phyloP scores from a whole-genome alignment of 2,888 invertebrate genomes.

The Apotomis betuletana region DNA sequence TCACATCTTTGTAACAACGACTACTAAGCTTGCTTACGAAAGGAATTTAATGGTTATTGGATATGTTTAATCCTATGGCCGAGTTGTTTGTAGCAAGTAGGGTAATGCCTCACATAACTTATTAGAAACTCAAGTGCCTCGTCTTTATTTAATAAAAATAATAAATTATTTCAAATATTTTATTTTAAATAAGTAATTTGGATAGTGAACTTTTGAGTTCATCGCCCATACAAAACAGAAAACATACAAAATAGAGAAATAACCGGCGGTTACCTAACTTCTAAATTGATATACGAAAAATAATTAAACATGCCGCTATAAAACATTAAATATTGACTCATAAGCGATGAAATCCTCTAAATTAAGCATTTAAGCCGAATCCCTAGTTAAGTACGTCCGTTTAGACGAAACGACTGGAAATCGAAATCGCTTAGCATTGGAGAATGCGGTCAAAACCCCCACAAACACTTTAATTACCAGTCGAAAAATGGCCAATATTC shows the following conservation, averaged over 20 bases:
- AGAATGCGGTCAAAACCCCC: slow-evolving; percentile 28
- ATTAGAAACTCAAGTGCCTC: slow-evolving; percentile 13
- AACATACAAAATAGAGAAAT: no score
- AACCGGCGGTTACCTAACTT: no score
- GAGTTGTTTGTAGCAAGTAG: slow-evolving; percentile 40
- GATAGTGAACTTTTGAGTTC: no score
- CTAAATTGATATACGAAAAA: no score
- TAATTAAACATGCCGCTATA: neutral
- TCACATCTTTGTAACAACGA: slow-evolving; percentile 5
- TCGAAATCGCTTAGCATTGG: slow-evolving; percentile 14
- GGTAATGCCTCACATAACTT: slow-evolving; percentile 27
- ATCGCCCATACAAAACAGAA: no score
- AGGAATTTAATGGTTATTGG: slow-evolving; percentile 39
- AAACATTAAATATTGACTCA: neutral
- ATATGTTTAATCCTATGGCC: slow-evolving; percentile 28
- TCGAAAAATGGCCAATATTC: slow-evolving; percentile 58
- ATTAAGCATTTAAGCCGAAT: slow-evolving; percentile 1
- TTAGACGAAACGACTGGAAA: slow-evolving; percentile 13
- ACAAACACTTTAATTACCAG: slow-evolving; percentile 49
- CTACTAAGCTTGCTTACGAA: slow-evolving; percentile 29
- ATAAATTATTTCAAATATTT: no score
- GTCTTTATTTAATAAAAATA: neutral
- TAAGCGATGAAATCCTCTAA: neutral
- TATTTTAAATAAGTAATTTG: no score
- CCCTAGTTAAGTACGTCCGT: neutral